Conservation (phyloP, 2,888 invertebrate species). For the Troilus luridus region DNA sequence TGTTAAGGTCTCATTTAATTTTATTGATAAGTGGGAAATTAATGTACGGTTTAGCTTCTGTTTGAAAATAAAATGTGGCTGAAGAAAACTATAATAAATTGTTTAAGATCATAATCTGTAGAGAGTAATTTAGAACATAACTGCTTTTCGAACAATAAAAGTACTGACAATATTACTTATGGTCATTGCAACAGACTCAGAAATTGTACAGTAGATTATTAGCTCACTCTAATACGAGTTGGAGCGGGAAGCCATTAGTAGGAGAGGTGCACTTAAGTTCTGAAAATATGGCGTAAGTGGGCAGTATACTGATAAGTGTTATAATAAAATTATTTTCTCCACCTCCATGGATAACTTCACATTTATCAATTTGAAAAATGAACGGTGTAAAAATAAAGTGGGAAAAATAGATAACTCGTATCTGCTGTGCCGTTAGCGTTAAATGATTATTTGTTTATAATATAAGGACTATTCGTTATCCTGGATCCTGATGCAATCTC, state of each 20-base stretch:
- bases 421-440: background rate
- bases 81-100: background rate
- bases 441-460: background rate
- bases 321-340: slow-evolving; percentile 19
- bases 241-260: background rate
- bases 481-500: background rate
- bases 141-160: background rate
- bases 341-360: background rate
- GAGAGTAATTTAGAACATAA: background rate
- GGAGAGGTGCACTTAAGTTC: background rate
- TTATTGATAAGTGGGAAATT: no score
- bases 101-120: background rate
- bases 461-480: background rate
- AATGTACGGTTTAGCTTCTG: background rate
- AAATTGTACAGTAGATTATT: background rate
- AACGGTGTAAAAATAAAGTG: background rate
- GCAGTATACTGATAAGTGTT: background rate
- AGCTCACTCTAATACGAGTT: background rate
- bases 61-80: background rate
- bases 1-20: no score
- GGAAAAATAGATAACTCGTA: background rate
- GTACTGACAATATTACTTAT: background rate
- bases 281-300: slow-evolving; percentile 33
- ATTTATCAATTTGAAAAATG: slow-evolving; percentile 22
- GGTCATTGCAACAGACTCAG: background rate